Conservation (phyloP, 2,113 vertebrate species). For the Cephalophus harveyi region DNA sequence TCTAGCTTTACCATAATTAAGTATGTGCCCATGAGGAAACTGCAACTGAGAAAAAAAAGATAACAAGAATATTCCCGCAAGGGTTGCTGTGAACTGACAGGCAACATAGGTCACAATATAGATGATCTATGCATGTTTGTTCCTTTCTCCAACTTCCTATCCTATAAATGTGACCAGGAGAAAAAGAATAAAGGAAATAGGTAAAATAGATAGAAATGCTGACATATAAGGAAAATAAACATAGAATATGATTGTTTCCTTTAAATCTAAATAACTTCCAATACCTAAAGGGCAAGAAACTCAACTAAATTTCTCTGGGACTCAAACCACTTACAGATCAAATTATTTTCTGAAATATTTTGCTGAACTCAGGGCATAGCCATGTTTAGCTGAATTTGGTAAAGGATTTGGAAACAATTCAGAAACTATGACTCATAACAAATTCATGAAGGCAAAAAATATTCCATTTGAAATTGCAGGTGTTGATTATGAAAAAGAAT, state of each 20-base stretch:
- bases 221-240: background rate
- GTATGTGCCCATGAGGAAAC: background rate
- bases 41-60: background rate
- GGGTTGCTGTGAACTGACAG: background rate
- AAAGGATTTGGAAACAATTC: slow-evolving; percentile 14
- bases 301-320: background rate
- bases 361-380: background rate
- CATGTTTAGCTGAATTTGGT: background rate
- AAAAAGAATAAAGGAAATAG: background rate
- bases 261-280: background rate
- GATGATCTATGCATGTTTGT: background rate
- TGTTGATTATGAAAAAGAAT: slow-evolving; percentile 1
- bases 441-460: slow-evolving; percentile 19
- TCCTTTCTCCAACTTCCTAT: background rate
- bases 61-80: background rate
- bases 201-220: background rate
- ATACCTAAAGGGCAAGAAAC: background rate
- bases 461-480: slow-evolving; percentile 3
- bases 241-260: background rate
- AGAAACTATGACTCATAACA: background rate
- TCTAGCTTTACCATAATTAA: background rate
- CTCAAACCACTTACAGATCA: background rate
- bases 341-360: background rate
- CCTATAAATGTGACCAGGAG: background rate
- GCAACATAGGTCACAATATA: background rate